Conservation (phyloP, 1,140 invertebrate species). For the Drosophila prosaltans region DNA sequence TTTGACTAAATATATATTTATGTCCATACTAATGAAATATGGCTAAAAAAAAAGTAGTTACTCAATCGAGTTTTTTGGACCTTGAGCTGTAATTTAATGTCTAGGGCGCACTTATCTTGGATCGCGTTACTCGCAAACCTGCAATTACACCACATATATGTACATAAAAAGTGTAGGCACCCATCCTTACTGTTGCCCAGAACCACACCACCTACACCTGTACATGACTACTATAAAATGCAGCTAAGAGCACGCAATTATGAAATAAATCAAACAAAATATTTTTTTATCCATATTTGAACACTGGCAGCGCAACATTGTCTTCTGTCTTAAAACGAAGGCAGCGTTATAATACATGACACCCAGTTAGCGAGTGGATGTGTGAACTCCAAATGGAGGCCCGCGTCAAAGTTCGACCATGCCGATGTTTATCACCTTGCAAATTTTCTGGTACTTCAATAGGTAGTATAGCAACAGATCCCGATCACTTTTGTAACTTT, state of each 20-base stretch:
- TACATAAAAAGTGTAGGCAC: constrained; percentile 1
- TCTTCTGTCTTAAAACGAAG: constrained; percentile 20
- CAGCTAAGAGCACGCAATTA: constrained; percentile 63
- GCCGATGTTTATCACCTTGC: constrained; percentile 36
- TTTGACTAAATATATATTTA: constrained; percentile 44
- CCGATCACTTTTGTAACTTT: too few species aligned
- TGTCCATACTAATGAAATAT: constrained; percentile 32
- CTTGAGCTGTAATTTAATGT: constrained; percentile 70
- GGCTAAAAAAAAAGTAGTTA: constrained; percentile 36
- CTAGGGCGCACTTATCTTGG: constrained; percentile 61
- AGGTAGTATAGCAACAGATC: too few species aligned
- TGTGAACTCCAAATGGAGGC: constrained; percentile 55
- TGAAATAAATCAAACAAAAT: constrained; percentile 79
- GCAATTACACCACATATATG: constrained; percentile 56
- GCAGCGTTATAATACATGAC: too few species aligned
- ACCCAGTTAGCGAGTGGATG: too few species aligned
- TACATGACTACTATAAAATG: constrained; percentile 12
- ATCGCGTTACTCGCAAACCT: constrained; percentile 58
- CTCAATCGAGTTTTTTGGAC: constrained; percentile 36
- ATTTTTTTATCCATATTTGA: constrained; percentile 74
- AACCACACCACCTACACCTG: background rate
- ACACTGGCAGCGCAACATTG: constrained; percentile 58
- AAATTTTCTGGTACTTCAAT: too few species aligned
- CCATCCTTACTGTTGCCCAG: constrained; percentile 19
- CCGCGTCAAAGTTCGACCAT: background rate